A percentile compares a stretch with the other conserved stretches of the same genome.
phyloP scores from a whole-genome alignment of 1,140 invertebrate genomes.

The Sminthurides bifidus region DNA sequence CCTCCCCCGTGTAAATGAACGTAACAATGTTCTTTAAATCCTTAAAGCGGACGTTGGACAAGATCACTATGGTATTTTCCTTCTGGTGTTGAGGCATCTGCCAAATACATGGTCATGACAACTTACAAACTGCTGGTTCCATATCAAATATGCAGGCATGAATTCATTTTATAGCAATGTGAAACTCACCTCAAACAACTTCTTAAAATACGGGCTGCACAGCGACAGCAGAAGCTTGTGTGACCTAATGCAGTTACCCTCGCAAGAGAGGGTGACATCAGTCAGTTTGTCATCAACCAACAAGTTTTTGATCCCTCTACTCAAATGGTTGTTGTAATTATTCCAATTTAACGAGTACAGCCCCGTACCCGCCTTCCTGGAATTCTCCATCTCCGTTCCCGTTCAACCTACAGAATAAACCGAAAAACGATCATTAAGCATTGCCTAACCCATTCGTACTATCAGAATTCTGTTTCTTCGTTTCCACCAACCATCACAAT shows the following conservation, averaged over 20 bases:
- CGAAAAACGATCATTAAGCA: neutral
- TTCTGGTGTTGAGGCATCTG: conserved; percentile 30
- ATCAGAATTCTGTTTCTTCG: neutral
- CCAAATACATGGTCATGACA: neutral
- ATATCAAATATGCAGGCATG: neutral
- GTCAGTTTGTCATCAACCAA: neutral
- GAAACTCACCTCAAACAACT: conserved; percentile 55
- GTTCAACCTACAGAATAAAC: neutral
- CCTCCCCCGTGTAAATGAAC: conserved; percentile 38
- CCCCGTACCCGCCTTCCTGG: neutral
- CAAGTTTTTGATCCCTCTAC: neutral
- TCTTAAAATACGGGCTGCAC: conserved; percentile 74
- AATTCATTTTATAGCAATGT: neutral
- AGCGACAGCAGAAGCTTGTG: conserved; percentile 74
- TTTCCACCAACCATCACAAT: neutral
- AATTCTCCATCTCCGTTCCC: neutral
- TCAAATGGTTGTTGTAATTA: neutral
- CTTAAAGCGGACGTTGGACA: conserved; percentile 34
- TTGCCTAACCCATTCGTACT: neutral
- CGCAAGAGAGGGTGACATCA: conserved; percentile 71
- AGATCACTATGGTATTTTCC: conserved; percentile 35
- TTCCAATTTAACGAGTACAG: neutral
- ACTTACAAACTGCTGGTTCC: neutral
- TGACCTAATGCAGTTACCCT: conserved; percentile 66
- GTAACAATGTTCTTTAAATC: conserved; percentile 36